These are phyloP conservation scores for Nothobranchius furzeri DNA, from an alignment of 2,113 vertebrate species.

Conservation along the genomic window DNA sequence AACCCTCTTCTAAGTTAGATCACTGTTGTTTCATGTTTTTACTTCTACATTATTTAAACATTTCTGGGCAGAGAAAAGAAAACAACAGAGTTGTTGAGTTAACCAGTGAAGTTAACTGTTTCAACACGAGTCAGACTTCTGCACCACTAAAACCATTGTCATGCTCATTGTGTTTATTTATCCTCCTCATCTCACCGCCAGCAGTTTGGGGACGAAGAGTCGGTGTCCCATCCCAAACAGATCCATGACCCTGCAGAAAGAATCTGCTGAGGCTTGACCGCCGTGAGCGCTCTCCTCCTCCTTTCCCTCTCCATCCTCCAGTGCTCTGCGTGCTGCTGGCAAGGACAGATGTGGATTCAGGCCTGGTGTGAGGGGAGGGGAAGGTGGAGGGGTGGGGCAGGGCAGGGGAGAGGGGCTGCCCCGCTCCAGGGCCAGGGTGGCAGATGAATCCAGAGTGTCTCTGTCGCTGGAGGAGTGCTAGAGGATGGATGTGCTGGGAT, in stretches of 20 bases:
- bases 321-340: conserved; percentile 78
- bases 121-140: conserved; percentile 6
- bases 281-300: conserved; percentile 81
- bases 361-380: conserved; percentile 46
- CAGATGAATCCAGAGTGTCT: conserved; percentile 74
- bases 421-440: conserved; percentile 86
- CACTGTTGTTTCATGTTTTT: neutral
- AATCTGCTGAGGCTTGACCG: conserved; percentile 89
- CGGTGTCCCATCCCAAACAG: conserved; percentile 98
- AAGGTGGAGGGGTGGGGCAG: conserved; percentile 73
- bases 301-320: conserved; percentile 82
- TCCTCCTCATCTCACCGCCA: conserved; percentile 89
- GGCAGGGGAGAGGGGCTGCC: conserved; percentile 76
- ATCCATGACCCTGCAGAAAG: conserved; percentile 90
- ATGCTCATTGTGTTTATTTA: conserved; percentile 1
- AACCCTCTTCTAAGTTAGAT: neutral
- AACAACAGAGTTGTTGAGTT: no score
- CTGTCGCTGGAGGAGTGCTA: conserved; percentile 3
- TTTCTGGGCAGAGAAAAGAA: no score
- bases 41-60: neutral
- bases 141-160: neutral
- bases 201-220: conserved; percentile 94
- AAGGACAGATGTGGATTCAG: conserved; percentile 80
- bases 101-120: neutral
- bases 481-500: no score